Conservation (phyloP, 2,113 vertebrate genomes). For the Phaethon lepturus region DNA sequence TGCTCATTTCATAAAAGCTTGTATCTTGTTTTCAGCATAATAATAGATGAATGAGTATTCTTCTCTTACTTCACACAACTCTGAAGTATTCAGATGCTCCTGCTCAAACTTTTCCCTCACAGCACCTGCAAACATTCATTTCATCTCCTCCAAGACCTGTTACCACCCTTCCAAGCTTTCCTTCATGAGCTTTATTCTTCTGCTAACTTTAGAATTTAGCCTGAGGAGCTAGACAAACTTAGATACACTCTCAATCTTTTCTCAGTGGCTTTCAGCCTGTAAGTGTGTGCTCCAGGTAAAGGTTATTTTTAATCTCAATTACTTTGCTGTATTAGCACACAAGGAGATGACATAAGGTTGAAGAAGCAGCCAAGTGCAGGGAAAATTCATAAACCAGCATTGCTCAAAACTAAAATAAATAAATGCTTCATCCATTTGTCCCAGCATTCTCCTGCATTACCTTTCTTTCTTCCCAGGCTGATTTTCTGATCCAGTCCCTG, state of each 20-base stretch:
- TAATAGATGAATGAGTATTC: not conserved
- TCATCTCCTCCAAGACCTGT: not conserved
- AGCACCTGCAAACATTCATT: not conserved
- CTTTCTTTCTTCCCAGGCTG: not conserved
- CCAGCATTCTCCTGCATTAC: not conserved
- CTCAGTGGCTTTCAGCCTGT: not conserved
- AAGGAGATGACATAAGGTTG: not conserved
- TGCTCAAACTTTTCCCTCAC: not conserved
- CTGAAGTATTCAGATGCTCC: not conserved
- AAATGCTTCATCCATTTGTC: not conserved
- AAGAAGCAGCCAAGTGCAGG: not conserved
- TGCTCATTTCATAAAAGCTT: not conserved
- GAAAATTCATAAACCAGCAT: not conserved
- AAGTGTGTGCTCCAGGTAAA: not conserved
- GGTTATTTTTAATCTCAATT: conserved; percentile 6
- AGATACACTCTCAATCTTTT: not conserved
- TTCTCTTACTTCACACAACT: not conserved
- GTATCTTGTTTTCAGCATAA: not conserved
- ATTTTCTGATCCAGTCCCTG: not conserved
- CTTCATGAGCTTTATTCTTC: not conserved
- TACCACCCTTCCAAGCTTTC: not conserved
- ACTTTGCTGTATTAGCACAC: not conserved
- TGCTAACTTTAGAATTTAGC: not conserved
- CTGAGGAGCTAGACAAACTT: not conserved
- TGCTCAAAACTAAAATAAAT: not conserved